phyloP scores from a whole-genome alignment of 2,797 vertebrate genomes.

The Petrocephalus schoutedeni region DNA sequence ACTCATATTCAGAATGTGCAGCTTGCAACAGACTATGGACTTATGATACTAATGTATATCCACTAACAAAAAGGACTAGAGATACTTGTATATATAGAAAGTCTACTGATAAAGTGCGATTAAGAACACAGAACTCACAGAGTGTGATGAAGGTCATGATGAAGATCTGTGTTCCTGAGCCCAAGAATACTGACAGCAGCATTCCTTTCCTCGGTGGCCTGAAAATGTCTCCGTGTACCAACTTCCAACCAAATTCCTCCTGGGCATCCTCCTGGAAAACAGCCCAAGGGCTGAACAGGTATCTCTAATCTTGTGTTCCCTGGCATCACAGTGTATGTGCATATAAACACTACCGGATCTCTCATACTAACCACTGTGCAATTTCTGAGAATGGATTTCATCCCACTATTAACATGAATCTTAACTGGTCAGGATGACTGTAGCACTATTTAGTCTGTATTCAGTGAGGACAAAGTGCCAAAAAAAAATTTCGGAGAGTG shows the following conservation, averaged over 20 bases:
- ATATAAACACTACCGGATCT: neutral
- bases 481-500: neutral
- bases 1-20: neutral
- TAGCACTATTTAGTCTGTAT: neutral
- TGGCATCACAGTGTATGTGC: neutral
- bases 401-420: neutral
- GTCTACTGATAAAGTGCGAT: neutral
- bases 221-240: slow-evolving; percentile 92
- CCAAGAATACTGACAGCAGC: slow-evolving; percentile 86
- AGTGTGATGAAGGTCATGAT: slow-evolving; percentile 94
- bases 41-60: neutral
- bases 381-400: neutral
- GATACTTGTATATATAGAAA: neutral
- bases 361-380: neutral
- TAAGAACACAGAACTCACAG: slow-evolving; percentile 43
- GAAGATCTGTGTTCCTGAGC: slow-evolving; percentile 88
- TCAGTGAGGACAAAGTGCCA: neutral
- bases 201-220: slow-evolving; percentile 89
- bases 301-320: neutral
- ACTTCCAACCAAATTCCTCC: slow-evolving; percentile 51
- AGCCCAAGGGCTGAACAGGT: neutral
- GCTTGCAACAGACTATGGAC: neutral
- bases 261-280: slow-evolving; percentile 27
- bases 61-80: neutral
- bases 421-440: too few relatives aligned